Evolutionary conservation across 2,888 invertebrate genomes (phyloP).

Genomic region (Conus canariensis): DNA sequence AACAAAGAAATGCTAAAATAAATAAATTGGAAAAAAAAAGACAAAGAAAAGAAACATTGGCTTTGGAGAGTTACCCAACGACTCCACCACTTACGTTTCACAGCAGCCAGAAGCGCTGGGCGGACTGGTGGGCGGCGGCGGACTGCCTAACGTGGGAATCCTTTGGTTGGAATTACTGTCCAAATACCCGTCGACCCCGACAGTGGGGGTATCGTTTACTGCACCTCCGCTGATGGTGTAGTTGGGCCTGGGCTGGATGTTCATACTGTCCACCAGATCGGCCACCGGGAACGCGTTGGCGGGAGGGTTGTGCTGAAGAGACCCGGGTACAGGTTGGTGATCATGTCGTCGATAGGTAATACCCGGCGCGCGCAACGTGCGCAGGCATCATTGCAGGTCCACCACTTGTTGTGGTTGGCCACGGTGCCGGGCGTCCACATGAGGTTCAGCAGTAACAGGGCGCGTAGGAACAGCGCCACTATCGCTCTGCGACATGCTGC

Average conservation of each 20-base stretch:
- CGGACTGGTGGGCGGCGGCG: not conserved
- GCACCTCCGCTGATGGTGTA: not conserved
- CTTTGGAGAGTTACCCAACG: no score
- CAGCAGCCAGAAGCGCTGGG: constrained; percentile 47
- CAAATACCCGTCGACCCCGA: not conserved
- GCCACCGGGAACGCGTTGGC: constrained; percentile 23
- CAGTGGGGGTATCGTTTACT: not conserved
- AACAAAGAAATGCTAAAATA: no score
- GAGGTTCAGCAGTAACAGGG: constrained; percentile 16
- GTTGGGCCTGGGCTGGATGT: not conserved
- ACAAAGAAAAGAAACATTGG: no score
- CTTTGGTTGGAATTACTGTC: constrained; percentile 9
- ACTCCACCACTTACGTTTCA: constrained; percentile 50
- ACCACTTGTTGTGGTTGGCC: constrained; percentile 47
- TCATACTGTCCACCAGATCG: not conserved
- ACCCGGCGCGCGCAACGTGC: constrained; percentile 50
- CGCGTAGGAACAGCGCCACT: not conserved
- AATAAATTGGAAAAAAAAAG: no score
- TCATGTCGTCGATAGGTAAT: constrained; percentile 51
- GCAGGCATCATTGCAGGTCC: constrained; percentile 52
- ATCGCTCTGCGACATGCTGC: not conserved
- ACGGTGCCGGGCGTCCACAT: not conserved
- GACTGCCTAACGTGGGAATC: constrained; percentile 5
- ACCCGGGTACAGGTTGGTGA: constrained; percentile 52
- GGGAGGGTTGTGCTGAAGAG: constrained; percentile 52